Base-by-base conservation (phyloP, 2,113 vertebrate species). In the Triplophysa dalaica region DNA sequence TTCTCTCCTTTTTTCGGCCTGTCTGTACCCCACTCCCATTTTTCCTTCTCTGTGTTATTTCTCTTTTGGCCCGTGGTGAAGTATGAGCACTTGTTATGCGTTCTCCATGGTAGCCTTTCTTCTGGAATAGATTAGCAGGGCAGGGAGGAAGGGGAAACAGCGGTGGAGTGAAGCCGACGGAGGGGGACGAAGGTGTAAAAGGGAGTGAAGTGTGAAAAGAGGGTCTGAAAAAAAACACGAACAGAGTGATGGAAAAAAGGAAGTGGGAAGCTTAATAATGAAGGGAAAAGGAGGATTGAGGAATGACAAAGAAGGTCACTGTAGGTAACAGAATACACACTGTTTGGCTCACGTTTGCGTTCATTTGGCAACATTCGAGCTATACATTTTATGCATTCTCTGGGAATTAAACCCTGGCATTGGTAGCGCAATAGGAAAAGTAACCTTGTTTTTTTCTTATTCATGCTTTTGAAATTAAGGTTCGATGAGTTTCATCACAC, bases 11-110 rank as follows among this genome's bases (percentile, higher is more conserved):
- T 56, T 67, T 78, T 70, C 73, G 54, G 77, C 77, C 81, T 26
- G 61, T 63, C 81, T 73, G 61, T 67, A 63, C 73, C 67, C 74
- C 81, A 73, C 80, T 67, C 70, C 80, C 73, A 85, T 83, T 87
- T 87, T 84, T 26, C 76, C 77, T 65, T 83, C 82, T 72, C 80
- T 82, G 50, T 87, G 78, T 84, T 85, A 82, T 84, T 85, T 85
- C 82, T 62, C 84, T 87, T 75, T 85, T 84, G 82, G 82, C 80
- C 65, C 26, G 70, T 69, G 70, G 63, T 77, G 69, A 85, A 82
- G 83, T 84, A 84, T 87, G 84, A 83, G 82, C 83, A 85, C 83
- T 85, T 85, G 83, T 87, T 87, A 83, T 85, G 83, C 75, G 58
- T 85, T 87, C 80, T 87, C 83, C 83, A 85, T 83, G 83, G 85